Percentiles rank a stretch among this genome's conserved stretches.
These are phyloP conservation scores for Leptinotarsa juncta DNA, from an alignment of 2,888 invertebrate genomes.

Conservation along the genomic window DNA sequence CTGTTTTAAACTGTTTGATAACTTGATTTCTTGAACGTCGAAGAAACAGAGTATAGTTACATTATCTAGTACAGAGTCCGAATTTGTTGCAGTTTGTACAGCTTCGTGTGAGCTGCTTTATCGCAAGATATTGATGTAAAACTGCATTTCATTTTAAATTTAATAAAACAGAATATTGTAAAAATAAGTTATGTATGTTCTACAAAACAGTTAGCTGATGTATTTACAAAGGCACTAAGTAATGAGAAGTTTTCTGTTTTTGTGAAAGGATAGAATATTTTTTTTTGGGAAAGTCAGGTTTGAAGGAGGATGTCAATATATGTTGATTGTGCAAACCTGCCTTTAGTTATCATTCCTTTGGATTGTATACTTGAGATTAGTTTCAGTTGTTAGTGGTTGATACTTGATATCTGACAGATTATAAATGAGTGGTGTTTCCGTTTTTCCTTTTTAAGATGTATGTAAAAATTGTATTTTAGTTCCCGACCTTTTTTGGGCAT, in stretches of 20 bases:
- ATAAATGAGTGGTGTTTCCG: neutral
- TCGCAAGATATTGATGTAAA: neutral
- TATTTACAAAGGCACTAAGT: neutral
- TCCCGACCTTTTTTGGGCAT: neutral
- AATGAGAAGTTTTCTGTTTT: neutral
- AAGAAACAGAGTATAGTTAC: no score
- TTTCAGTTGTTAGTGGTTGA: neutral
- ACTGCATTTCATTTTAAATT: neutral
- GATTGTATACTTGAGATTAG: neutral
- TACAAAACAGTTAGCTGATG: neutral
- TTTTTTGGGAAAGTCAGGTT: neutral
- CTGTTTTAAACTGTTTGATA: conserved; percentile 23
- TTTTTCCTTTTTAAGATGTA: neutral
- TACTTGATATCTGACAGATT: no score
- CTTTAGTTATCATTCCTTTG: neutral
- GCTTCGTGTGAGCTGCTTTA: neutral
- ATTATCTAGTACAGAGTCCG: conserved; percentile 36
- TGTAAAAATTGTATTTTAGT: neutral
- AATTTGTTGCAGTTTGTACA: conserved; percentile 1
- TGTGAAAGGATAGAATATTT: neutral
- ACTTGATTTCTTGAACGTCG: conserved; percentile 36
- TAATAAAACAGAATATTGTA: neutral
- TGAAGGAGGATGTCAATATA: neutral
- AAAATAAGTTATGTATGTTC: neutral
- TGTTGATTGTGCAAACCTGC: neutral